Percentiles rank a stretch among this genome's conserved stretches.
phyloP scores from a whole-genome alignment of 2,113 vertebrate species.

The Phaetusa simplex region DNA sequence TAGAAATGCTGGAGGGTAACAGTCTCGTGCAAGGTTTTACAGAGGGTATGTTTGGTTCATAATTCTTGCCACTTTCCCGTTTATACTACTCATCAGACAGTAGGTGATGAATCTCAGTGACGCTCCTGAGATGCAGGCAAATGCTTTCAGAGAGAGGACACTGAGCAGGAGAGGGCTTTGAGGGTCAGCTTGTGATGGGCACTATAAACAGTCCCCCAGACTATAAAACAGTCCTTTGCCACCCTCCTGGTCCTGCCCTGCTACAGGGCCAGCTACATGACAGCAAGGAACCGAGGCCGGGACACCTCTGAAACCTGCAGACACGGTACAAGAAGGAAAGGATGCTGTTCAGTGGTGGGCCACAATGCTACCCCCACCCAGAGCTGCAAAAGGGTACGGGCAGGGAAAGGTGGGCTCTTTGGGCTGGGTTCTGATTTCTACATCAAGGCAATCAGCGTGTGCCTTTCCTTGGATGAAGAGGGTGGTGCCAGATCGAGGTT shows the following conservation, averaged over 20 bases:
- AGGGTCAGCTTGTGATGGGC: neutral
- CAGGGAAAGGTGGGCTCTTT: neutral
- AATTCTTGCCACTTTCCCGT: neutral
- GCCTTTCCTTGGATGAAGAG: neutral
- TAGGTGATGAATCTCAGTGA: neutral
- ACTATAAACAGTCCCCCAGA: neutral
- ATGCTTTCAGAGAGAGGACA: neutral
- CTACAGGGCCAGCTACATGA: neutral
- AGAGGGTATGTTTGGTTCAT: neutral
- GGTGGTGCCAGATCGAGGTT: neutral
- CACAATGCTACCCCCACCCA: neutral
- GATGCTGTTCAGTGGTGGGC: neutral
- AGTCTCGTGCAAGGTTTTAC: neutral
- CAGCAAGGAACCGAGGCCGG: neutral
- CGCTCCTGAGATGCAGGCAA: neutral
- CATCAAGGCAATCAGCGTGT: neutral
- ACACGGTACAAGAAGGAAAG: neutral
- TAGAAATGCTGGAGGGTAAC: neutral
- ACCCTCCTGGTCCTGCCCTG: neutral
- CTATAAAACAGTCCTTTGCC: neutral
- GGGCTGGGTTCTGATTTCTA: neutral
- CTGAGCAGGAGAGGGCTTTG: neutral
- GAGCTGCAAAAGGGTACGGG: neutral
- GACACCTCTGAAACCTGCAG: neutral
- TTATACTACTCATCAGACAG: neutral